Conservation (phyloP, 2,113 vertebrate genomes). For the Hyperoodon ampullatus region DNA sequence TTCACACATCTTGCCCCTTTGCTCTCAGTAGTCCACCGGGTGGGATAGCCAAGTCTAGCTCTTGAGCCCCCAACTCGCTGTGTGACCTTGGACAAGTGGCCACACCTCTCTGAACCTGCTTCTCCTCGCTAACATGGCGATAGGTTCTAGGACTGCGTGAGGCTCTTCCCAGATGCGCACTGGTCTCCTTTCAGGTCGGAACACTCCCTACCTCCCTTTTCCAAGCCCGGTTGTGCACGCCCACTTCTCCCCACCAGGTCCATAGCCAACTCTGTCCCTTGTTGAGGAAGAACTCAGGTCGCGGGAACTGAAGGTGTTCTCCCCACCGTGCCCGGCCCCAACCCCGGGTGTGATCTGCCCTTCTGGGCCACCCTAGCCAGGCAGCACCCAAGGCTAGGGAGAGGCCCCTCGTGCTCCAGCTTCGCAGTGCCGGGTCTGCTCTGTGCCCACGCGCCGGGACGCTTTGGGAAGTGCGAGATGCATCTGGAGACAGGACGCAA, state of each 20-base stretch:
- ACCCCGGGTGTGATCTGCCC: neutral
- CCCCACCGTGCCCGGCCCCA: neutral
- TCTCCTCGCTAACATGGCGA: neutral
- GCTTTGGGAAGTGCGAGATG: neutral
- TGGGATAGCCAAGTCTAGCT: neutral
- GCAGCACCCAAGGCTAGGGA: neutral
- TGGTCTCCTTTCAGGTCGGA: neutral
- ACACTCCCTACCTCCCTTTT: neutral
- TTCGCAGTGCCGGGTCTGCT: neutral
- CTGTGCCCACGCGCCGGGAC: neutral
- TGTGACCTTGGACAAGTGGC: neutral
- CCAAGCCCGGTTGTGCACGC: too few relatives aligned
- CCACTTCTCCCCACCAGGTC: neutral
- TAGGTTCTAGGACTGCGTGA: neutral
- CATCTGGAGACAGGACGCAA: neutral
- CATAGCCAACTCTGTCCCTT: neutral
- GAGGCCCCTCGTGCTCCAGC: neutral
- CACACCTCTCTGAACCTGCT: neutral
- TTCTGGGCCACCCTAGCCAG: neutral
- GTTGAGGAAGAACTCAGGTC: neutral
- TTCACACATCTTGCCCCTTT: neutral
- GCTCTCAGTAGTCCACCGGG: neutral
- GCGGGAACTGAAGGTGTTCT: accelerated
- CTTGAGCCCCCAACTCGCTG: neutral
- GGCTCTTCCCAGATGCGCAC: neutral